These are phyloP conservation scores for Petaurus breviceps DNA, from an alignment of 2,113 vertebrate genomes.

Conservation along the genomic window DNA sequence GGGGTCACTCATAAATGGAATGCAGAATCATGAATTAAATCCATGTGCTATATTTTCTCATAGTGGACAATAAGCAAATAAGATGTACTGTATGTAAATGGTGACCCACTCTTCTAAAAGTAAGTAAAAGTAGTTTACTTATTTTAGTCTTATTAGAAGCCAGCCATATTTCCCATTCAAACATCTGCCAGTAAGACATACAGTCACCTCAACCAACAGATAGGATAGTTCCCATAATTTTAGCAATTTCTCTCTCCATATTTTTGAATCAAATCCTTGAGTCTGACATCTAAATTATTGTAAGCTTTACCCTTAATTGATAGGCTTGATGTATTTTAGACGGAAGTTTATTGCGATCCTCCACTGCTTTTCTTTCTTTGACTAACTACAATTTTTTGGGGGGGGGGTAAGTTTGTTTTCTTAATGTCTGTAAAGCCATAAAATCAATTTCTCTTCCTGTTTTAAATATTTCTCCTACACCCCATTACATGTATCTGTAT, in stretches of 20 bases:
- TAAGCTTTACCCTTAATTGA: slow-evolving; percentile 13
- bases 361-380: background rate
- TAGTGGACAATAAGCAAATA: slow-evolving; percentile 3
- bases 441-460: slow-evolving; percentile 29
- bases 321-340: slow-evolving; percentile 18
- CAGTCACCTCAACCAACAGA: background rate
- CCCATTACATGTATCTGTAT: slow-evolving; percentile 39
- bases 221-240: background rate
- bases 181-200: background rate
- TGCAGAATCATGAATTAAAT: slow-evolving; percentile 20
- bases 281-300: slow-evolving; percentile 6
- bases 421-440: slow-evolving; percentile 1
- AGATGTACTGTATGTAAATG: background rate
- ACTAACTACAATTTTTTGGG: background rate
- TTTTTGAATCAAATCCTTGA: slow-evolving; percentile 20
- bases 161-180: background rate
- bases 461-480: background rate
- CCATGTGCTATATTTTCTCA: background rate
- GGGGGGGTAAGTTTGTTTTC: background rate
- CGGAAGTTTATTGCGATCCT: background rate
- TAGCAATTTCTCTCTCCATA: background rate
- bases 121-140: too few relatives aligned
- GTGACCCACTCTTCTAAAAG: background rate
- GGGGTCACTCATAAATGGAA: background rate
- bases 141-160: slow-evolving; percentile 5